phyloP scores from a whole-genome alignment of 1,140 invertebrate species.

The Pissodes strobi region DNA sequence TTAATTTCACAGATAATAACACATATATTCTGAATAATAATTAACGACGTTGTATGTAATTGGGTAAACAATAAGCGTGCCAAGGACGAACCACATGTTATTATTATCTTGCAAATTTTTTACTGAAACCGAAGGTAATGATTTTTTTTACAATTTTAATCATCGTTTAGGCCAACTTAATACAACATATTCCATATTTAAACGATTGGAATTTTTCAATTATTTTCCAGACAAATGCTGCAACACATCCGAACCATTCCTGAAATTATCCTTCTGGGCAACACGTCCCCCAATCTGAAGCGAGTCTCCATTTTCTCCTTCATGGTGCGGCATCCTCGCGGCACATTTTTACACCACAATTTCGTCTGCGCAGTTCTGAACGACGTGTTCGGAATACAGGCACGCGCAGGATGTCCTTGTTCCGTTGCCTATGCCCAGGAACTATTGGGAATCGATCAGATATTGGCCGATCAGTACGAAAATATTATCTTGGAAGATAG shows the following conservation, averaged over 20 bases:
- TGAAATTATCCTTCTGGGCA: constrained; percentile 82
- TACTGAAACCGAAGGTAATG: no score
- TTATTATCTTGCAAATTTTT: no score
- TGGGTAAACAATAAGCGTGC: no score
- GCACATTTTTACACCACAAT: constrained; percentile 87
- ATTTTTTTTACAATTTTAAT: no score
- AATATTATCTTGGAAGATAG: constrained; percentile 73
- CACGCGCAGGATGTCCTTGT: constrained; percentile 82
- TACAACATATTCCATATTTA: not conserved
- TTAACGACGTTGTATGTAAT: no score
- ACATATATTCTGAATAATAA: no score
- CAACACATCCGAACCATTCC: constrained; percentile 74
- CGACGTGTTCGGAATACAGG: constrained; percentile 91
- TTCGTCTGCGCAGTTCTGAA: constrained; percentile 87
- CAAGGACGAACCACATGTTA: no score
- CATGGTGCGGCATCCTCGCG: constrained; percentile 78
- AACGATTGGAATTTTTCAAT: no score
- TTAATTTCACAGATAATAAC: no score
- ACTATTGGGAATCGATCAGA: constrained; percentile 79
- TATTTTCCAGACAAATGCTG: constrained; percentile 70
- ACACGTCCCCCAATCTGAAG: constrained; percentile 63
- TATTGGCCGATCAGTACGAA: constrained; percentile 77
- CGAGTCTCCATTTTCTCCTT: constrained; percentile 86
- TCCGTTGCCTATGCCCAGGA: constrained; percentile 83
- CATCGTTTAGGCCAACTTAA: not conserved